Evolutionary conservation across 1,140 invertebrate genomes (phyloP), one percentile per base, ranked within the genome.

Genomic region (Habropoda laboriosa): DNA sequence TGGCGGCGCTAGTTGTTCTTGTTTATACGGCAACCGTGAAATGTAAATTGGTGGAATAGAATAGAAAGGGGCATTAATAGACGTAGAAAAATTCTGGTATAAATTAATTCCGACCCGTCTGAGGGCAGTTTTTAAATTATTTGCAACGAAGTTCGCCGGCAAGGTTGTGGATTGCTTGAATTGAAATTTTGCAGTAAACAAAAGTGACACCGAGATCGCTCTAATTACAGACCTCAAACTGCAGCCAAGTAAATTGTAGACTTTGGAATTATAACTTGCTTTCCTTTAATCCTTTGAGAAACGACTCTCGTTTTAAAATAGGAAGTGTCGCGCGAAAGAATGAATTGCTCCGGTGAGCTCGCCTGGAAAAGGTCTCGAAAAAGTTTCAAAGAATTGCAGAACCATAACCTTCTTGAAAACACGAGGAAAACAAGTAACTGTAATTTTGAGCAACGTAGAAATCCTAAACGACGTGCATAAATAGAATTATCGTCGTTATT

Each of bases 161-260:
- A 21, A 7, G 32, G 32, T 60, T 27, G 38, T n/a, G 40, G 3
- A 66, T 61, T 27, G 40, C 42, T 21, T 21, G 0, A 30, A 27
- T 30, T 30, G 0, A 47, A 66, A 30, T 66, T 61, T 47, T 8
- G 30, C 42, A 30, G 42, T 66, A 47, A 66, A 66, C 38, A 61
- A 61, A 12, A 24, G 58, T 6, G 16, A 24, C n/a, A 2, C 1
- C 0, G 35, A 13, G 58, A 24, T 58, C 57, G 21, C 8, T n/a
- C 30, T 61, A 61, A 61, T 61, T 61, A 35, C 58, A 40, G 12
- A 40, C 35, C 58, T 61, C 58, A 24, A 61, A 61, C 57, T 58
- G 21, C 57, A 1, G 7, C 58, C 1, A 24, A 24, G 35, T 38
- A 61, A 61, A 61, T 61, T 61, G 58, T 24, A 61, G 58, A 61